Evolutionary conservation across 2,797 vertebrate genomes (phyloP), one percentile per base, ranked within the genome.

Genomic region (Argentina silus): DNA sequence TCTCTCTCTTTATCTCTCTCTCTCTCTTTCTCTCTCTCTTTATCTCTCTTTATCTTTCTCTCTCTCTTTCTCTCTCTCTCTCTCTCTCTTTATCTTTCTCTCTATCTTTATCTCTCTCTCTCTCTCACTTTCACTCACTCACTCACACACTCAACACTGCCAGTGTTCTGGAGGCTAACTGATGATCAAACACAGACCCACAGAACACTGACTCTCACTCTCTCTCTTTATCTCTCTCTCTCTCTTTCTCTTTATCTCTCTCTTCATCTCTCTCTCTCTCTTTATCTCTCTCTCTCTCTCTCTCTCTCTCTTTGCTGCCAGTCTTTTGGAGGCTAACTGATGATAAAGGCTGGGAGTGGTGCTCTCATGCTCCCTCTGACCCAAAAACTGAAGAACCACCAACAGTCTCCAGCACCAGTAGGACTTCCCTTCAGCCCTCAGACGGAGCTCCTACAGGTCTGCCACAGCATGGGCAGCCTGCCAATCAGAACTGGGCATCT

Each of bases 341-440:
- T 82, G 81, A 89, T 90, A 86, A 89, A 90, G 82, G 74, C 83
- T 76, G 42, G 67, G 63, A 73, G 79, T 71, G 70, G 61, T 80
- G 12, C 21, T 83, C 88, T 78, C 80, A 78, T 77, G 83, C 71
- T 86, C 69, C 75, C 73, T 23, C 65, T 87, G 89, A 89, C 89
- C 86, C 81, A 87, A 85, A 90, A 90, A 86, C 66, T 78, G 6
- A 61, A 78, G 62, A 68, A n/a, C 50, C 78, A 78, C 82, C 85
- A 82, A 75, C 80, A n/a, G n/a, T n/a, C n/a, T n/a, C n/a, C n/a
- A n/a, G n/a, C n/a, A n/a, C n/a, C n/a, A n/a, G n/a, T n/a, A n/a
- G n/a, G n/a, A n/a, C 84, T 83, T 83, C 74, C 85, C 86, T 81
- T 77, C 85, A 83, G 67, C 74, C 88, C 66, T 80, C 79, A 83